phyloP scores from a whole-genome alignment of 2,797 vertebrate species.

The Carcharodon carcharias region DNA sequence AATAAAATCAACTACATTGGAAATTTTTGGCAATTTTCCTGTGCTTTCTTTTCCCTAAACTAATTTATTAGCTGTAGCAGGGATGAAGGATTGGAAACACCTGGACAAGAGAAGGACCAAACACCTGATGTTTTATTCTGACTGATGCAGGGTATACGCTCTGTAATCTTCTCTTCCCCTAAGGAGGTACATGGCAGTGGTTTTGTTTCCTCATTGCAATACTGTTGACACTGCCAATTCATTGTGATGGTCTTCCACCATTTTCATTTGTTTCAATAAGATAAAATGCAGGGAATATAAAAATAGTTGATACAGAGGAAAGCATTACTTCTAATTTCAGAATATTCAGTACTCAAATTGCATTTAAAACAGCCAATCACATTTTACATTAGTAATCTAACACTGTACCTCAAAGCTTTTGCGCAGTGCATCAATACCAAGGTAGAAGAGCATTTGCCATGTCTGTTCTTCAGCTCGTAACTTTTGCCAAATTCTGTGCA shows the following conservation, averaged over 20 bases:
- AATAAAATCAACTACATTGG: not conserved
- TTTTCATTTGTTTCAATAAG: not conserved
- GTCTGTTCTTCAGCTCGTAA: constrained; percentile 91
- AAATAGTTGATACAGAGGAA: not conserved
- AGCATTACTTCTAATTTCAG: not conserved
- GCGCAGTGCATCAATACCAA: constrained; percentile 85
- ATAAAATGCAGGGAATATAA: not conserved
- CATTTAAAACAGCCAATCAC: not conserved
- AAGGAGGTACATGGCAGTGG: not conserved
- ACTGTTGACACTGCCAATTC: too few relatives aligned
- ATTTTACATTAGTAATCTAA: constrained; percentile 1
- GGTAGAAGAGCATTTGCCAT: constrained; percentile 92
- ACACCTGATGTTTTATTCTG: not conserved
- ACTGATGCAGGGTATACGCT: not conserved
- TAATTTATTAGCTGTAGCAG: not conserved
- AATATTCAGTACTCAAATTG: not conserved
- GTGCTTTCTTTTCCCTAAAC: not conserved
- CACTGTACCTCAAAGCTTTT: constrained; percentile 86
- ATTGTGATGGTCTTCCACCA: not conserved
- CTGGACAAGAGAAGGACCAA: not conserved
- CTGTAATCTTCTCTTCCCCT: not conserved
- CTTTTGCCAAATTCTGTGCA: constrained; percentile 96
- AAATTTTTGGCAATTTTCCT: not conserved
- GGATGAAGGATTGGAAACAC: not conserved
- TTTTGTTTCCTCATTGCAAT: not conserved